Base-by-base conservation (phyloP, 30 jellyfish, hydroid and myxozoan genomes). In the Morbakka virulenta region DNA sequence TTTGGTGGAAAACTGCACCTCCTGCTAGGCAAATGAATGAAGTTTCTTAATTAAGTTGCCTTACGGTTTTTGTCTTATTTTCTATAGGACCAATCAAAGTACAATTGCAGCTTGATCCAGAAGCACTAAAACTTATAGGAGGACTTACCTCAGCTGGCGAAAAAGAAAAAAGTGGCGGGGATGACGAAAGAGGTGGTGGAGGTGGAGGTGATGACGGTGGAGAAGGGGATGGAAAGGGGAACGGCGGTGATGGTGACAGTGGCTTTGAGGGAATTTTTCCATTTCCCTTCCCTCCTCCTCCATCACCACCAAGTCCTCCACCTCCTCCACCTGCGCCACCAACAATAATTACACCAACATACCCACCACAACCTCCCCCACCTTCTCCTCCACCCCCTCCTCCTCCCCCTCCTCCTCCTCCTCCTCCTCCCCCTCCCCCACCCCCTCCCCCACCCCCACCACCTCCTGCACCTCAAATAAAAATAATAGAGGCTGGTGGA, bases 81-180 rank as follows among this genome's bases (percentile, higher is more conserved):
- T n/a, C n/a, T n/a, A n/a, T n/a, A n/a, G 97, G 85, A 64, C 95
- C 97, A 21, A 88, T 88, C 71, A 88, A 88, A 69, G 97, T 88
- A 1, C 95, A 81, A 64, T 79, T 88, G 33, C 85, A 87, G 27
- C 62, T 88, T 28, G 97, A 88, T 75, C 76, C 95, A 22, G 97
- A 88, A 75, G 93, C 97, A 25, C 32, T 88, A 88, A 88, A 88
- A 35, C 72, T 80, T 3, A 87, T 88, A n/a, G 95, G 97, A 2
- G 88, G 88, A 0, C n/a, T n/a, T n/a, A n/a, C n/a, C n/a, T n/a
- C n/a, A n/a, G n/a, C n/a, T n/a, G n/a, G n/a, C n/a, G n/a, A n/a
- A n/a, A n/a, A n/a, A n/a, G n/a, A n/a, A n/a, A n/a, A n/a, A n/a
- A 94, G 96, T 17, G 97, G 83, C 24, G 95, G 89, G 32, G 93